Conservation (phyloP, 2,113 vertebrate genomes). For the Lophochroa leadbeateri region DNA sequence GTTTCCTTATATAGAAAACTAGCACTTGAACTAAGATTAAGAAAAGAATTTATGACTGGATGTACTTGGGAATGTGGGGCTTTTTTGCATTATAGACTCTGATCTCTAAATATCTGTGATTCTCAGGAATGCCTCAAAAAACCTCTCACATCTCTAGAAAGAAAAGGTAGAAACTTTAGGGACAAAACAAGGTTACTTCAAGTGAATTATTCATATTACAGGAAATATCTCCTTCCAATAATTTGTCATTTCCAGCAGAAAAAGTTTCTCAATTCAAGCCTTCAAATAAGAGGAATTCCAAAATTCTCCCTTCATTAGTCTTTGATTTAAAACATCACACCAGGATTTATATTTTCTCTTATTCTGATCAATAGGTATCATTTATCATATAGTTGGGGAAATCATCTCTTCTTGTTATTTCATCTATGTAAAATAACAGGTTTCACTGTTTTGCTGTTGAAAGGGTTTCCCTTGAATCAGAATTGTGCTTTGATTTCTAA, state of each 20-base stretch:
- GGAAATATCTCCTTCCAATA: background rate
- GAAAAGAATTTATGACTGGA: background rate
- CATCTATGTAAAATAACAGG: background rate
- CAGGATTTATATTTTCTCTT: background rate
- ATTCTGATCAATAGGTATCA: background rate
- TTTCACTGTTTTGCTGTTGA: background rate
- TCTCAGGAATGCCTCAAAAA: background rate
- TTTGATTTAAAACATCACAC: background rate
- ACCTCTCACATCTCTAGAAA: background rate
- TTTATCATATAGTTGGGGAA: background rate
- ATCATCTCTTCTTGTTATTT: background rate
- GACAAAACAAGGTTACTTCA: background rate
- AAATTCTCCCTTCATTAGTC: background rate
- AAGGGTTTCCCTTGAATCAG: background rate
- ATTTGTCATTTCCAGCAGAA: background rate
- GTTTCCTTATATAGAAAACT: background rate
- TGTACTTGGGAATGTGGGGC: background rate
- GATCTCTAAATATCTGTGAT: background rate
- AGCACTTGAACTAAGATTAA: background rate
- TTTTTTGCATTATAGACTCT: background rate
- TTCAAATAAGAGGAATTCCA: background rate
- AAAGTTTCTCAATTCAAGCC: background rate
- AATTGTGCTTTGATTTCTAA: background rate
- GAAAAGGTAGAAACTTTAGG: background rate
- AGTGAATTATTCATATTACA: background rate